Evolutionary conservation across 1,140 invertebrate species (phyloP).

Genomic region (Apolygus lucorum): DNA sequence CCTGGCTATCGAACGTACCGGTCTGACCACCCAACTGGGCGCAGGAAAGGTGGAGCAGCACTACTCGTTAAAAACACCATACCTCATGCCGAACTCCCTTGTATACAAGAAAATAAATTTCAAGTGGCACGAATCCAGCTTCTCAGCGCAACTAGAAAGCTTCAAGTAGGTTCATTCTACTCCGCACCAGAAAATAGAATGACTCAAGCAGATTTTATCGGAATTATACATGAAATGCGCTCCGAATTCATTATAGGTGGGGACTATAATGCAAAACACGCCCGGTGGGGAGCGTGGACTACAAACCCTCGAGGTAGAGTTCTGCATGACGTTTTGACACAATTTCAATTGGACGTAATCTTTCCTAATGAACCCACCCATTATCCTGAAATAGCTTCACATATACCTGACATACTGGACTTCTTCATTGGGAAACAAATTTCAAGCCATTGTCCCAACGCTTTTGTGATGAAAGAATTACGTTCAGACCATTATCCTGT

Average conservation of each 20-base stretch:
- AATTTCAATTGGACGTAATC: background rate
- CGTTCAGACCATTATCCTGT: background rate
- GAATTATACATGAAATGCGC: background rate
- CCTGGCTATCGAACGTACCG: no score
- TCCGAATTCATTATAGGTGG: no score
- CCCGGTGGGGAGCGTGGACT: no score
- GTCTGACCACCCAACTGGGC: no score
- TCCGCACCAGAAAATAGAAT: background rate
- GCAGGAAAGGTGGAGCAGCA: no score
- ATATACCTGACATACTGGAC: background rate
- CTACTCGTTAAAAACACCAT: no score
- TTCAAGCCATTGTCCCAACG: background rate
- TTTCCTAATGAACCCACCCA: background rate
- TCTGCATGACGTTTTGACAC: background rate
- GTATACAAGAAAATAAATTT: no score
- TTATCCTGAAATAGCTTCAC: background rate
- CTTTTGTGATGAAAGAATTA: background rate
- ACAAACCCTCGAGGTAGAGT: background rate
- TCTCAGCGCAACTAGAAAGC: no score
- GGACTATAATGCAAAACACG: no score
- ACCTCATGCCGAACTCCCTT: no score
- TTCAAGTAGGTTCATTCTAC: background rate
- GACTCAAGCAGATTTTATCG: background rate
- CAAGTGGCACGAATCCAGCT: no score
- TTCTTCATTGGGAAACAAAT: background rate